phyloP scores from a whole-genome alignment of 2,113 vertebrate genomes.

The Polyodon spathula region DNA sequence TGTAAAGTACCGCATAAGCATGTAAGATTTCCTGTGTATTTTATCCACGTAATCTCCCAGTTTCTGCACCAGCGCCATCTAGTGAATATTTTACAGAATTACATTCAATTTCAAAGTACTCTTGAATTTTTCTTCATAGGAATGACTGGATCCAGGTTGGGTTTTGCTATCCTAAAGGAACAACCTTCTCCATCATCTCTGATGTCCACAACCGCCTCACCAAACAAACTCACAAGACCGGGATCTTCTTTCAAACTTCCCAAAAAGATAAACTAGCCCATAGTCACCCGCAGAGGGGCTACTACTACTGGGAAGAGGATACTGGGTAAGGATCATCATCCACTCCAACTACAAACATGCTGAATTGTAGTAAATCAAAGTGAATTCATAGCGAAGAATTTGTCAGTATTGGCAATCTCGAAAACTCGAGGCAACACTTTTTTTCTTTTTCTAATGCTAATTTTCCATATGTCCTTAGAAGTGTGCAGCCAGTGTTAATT shows the following conservation, averaged over 20 bases:
- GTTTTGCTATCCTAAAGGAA: slow-evolving; percentile 85
- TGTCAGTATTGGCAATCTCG: no score
- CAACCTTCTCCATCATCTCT: slow-evolving; percentile 78
- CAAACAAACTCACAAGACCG: slow-evolving; percentile 81
- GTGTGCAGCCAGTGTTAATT: no score
- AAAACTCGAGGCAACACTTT: no score
- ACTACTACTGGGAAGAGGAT: slow-evolving; percentile 89
- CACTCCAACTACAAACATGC: neutral
- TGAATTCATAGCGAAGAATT: no score
- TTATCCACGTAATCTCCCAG: neutral
- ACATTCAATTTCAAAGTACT: neutral
- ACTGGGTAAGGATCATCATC: slow-evolving; percentile 66
- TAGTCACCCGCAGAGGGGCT: slow-evolving; percentile 58
- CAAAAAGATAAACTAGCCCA: slow-evolving; percentile 78
- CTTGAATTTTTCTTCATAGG: slow-evolving; percentile 51
- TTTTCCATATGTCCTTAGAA: no score
- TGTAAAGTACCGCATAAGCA: no score
- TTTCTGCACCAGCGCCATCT: slow-evolving; percentile 20
- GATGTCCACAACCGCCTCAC: slow-evolving; percentile 85
- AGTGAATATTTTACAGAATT: slow-evolving; percentile 5
- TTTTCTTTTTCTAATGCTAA: no score
- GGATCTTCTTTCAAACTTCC: slow-evolving; percentile 63
- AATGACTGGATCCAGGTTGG: slow-evolving; percentile 89
- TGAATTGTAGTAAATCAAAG: no score
- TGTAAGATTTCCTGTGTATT: no score